Base-by-base conservation (phyloP, 2,888 invertebrate genomes). In the Cinara cedri region DNA sequence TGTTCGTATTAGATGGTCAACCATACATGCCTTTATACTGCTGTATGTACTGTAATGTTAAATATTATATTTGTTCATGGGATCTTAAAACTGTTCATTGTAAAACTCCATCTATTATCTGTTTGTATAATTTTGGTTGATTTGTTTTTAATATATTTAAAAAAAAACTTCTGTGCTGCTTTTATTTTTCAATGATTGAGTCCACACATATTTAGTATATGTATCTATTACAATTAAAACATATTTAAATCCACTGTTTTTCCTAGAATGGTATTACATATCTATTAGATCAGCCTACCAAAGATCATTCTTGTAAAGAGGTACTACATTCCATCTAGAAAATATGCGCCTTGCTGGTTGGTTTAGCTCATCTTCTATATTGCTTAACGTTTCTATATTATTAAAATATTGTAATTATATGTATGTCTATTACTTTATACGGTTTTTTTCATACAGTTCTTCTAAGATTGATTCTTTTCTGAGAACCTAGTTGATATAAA, bases 31-130 rank as follows among this genome's bases (percentile, higher is more conserved):
- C 34, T 34, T 34, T 34, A 34, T 34, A 34, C 34, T 34, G 34
- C 34, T 34, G 34, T 34, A 34, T 34, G 34, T 6, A 34, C 6
- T 34, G 34, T 34, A 34, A 34, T 34, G 34, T 34, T 34, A 3
- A 34, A 34, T 83, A 34, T 34, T 81, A 26, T 83, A 78, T 21
- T 81, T 57, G 21, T 81, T 81, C 24, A 83, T 70, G 19, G 82
- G 46, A 13, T 70, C 57, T 66, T 81, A 81, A 44, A 83, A 81
- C 11, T 49, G 46, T 16, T 26, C 57, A 54, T 81, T 82, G 1
- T 82, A 71, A 81, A 84, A 84, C 71, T 84, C 83, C 81, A 82
- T 83, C 84, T 83, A 44, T 80, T 82, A 68, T 84, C 84, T 1
- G 83, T 81, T 57, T 84, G 83, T 13, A 46, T 19, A 82, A 68